These are phyloP conservation scores for Rosalia funebris DNA, from an alignment of 2,888 invertebrate genomes.

Conservation along the genomic window DNA sequence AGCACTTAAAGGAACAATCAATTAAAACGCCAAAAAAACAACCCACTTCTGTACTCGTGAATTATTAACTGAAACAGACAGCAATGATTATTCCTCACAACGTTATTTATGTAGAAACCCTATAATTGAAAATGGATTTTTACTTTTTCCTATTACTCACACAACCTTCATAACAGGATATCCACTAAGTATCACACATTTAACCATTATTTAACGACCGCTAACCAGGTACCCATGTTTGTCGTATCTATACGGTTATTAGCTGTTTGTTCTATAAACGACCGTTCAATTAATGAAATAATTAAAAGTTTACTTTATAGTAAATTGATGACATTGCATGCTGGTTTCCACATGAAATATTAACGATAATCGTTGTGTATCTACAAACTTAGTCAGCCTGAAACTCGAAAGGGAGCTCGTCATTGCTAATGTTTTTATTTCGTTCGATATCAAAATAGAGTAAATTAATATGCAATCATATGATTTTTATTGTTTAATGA, in stretches of 20 bases:
- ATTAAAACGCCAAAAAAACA: too few relatives aligned
- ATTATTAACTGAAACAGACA: not conserved
- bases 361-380: constrained; percentile 48
- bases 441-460: constrained; percentile 28
- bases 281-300: constrained; percentile 53
- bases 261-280: constrained; percentile 54
- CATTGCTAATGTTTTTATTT: constrained; percentile 36
- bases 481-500: constrained; percentile 5
- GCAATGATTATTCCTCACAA: not conserved
- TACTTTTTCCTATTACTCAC: constrained; percentile 7
- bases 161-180: not conserved
- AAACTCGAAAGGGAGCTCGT: constrained; percentile 21
- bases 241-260: constrained; percentile 43
- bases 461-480: constrained; percentile 1
- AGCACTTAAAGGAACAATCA: too few relatives aligned
- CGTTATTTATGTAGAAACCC: not conserved
- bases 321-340: constrained; percentile 49
- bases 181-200: constrained; percentile 24
- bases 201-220: constrained; percentile 42
- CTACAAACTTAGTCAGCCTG: constrained; percentile 28
- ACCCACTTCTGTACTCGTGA: too few relatives aligned
- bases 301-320: constrained; percentile 51
- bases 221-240: constrained; percentile 34
- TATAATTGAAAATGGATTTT: constrained; percentile 6
- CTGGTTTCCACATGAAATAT: constrained; percentile 45